Conservation (phyloP, 2,797 vertebrate species). For the Limnodromus scolopaceus region DNA sequence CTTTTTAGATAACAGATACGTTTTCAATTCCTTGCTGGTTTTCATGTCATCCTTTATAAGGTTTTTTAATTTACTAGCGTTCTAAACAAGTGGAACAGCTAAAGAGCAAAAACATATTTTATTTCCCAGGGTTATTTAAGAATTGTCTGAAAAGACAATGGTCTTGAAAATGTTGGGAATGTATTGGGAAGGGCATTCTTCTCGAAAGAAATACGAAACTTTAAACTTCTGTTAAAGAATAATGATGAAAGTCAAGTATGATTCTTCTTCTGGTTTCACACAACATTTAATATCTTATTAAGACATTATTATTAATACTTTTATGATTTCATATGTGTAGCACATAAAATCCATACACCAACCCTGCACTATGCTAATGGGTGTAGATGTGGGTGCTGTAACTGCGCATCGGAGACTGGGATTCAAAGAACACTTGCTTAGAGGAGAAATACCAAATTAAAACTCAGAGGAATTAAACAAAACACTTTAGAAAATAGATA, state of each 20-base stretch:
- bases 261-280: background rate
- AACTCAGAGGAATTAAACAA: background rate
- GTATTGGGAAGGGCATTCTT: background rate
- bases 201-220: background rate
- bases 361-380: background rate
- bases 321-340: background rate
- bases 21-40: background rate
- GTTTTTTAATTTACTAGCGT: background rate
- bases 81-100: slow-evolving; percentile 26
- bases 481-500: background rate
- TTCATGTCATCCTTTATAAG: background rate
- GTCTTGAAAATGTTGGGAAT: slow-evolving; percentile 15
- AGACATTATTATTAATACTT: background rate
- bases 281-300: background rate
- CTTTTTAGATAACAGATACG: slow-evolving; percentile 36
- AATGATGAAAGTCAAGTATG: background rate
- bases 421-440: background rate
- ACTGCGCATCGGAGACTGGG: background rate
- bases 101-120: background rate
- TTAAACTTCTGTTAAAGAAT: background rate
- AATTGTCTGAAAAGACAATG: slow-evolving; percentile 48
- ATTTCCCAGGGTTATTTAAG: slow-evolving; percentile 43
- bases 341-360: background rate
- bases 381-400: background rate
- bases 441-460: background rate